Percentiles rank a stretch among this genome's conserved stretches.
phyloP scores from a whole-genome alignment of 2,797 vertebrate species.

The Stomatorhinus walkeri region DNA sequence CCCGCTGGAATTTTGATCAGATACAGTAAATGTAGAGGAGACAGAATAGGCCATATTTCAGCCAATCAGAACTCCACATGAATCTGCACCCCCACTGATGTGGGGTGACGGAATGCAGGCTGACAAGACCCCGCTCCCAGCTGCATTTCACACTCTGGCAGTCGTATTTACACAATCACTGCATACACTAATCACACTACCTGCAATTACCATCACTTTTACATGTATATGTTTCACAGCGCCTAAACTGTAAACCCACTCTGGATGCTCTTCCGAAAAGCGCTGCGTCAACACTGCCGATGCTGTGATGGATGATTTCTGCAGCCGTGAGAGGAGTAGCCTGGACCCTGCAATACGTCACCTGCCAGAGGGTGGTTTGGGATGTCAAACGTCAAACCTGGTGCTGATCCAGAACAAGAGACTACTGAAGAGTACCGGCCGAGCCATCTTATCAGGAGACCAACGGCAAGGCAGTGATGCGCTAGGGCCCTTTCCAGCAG shows the following conservation, averaged over 20 bases:
- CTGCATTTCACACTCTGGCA: background rate
- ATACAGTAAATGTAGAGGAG: background rate
- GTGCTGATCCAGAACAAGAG: background rate
- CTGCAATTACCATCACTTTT: background rate
- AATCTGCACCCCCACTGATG: background rate
- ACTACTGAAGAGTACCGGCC: background rate
- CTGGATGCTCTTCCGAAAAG: background rate
- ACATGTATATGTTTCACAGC: background rate
- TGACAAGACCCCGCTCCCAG: background rate
- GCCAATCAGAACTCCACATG: background rate
- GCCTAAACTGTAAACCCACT: background rate
- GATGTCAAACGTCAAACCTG: background rate
- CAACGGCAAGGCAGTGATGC: background rate
- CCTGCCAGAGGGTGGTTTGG: background rate
- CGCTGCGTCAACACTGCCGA: background rate
- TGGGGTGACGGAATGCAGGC: background rate
- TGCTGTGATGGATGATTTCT: background rate
- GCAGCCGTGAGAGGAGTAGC: background rate
- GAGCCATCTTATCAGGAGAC: background rate
- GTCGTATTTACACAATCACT: background rate
- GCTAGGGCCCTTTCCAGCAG: background rate
- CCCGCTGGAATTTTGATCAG: background rate
- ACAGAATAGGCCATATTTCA: background rate
- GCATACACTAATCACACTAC: background rate
- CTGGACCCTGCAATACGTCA: background rate